These are phyloP conservation scores for Cyclina sinensis DNA, from an alignment of 1,140 invertebrate species.

Conservation along the genomic window DNA sequence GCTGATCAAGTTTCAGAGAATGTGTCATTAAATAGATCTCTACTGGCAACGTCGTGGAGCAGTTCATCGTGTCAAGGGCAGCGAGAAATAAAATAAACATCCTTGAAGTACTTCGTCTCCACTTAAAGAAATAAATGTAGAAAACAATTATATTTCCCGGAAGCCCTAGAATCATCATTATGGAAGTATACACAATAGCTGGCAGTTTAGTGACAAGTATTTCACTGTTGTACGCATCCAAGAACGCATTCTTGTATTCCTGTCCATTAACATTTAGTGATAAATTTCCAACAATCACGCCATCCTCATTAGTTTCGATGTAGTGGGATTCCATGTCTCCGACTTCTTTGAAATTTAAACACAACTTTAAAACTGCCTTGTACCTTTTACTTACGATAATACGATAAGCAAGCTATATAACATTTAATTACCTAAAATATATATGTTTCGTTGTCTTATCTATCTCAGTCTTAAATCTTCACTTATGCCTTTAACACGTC, in stretches of 20 bases:
- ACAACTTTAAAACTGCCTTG: too few species aligned
- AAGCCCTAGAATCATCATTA: slow-evolving; percentile 65
- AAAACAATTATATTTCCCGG: slow-evolving; percentile 64
- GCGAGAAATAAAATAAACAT: slow-evolving; percentile 66
- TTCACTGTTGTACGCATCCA: slow-evolving; percentile 6
- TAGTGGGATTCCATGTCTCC: not conserved
- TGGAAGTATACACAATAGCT: slow-evolving; percentile 47
- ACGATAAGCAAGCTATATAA: too few species aligned
- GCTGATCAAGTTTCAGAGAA: slow-evolving; percentile 43
- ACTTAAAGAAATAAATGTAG: slow-evolving; percentile 65
- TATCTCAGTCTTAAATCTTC: too few species aligned
- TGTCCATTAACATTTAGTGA: not conserved
- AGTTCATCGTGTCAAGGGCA: slow-evolving; percentile 57
- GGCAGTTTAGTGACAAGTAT: slow-evolving; percentile 11
- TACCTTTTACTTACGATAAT: too few species aligned
- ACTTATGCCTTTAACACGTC: too few species aligned
- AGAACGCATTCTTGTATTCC: not conserved
- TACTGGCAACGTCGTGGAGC: slow-evolving; percentile 51
- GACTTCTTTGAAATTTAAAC: too few species aligned
- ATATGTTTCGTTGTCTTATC: too few species aligned
- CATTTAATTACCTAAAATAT: too few species aligned
- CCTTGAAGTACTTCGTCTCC: slow-evolving; percentile 55
- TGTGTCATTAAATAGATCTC: slow-evolving; percentile 60
- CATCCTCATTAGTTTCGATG: not conserved
- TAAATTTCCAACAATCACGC: not conserved